Evolutionary conservation across 2,888 invertebrate genomes (phyloP).

Genomic region (Dermolepida albohirtum): DNA sequence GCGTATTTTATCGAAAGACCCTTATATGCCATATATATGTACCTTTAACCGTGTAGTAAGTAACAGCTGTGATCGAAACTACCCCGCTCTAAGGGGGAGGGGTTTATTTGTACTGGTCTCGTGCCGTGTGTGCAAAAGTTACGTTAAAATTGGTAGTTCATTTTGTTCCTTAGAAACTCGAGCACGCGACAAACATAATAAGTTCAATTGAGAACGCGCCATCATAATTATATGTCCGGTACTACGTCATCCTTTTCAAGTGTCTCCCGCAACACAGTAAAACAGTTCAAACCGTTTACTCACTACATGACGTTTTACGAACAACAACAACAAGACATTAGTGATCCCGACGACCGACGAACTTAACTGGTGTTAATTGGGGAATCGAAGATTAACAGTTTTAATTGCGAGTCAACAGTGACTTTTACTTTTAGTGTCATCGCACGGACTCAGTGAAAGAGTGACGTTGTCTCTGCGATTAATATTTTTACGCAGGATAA

Average conservation of each 20-base stretch:
- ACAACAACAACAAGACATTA: conserved; percentile 24
- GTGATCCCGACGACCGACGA: conserved; percentile 30
- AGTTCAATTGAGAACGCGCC: conserved; percentile 53
- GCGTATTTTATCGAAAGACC: conserved; percentile 48
- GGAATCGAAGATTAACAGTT: conserved; percentile 39
- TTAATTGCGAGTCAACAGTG: conserved; percentile 31
- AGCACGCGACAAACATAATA: conserved; percentile 60
- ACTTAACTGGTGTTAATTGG: conserved; percentile 39
- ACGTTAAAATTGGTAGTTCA: conserved; percentile 58
- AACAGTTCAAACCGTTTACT: conserved; percentile 16
- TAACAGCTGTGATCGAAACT: conserved; percentile 64
- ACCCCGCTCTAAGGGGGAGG: conserved; percentile 63
- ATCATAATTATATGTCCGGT: conserved; percentile 56
- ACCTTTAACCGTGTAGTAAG: conserved; percentile 32
- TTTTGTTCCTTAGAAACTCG: conserved; percentile 57
- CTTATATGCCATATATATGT: conserved; percentile 44
- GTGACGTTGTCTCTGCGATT: conserved; percentile 4
- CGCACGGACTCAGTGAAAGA: conserved; percentile 15
- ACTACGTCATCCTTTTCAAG: conserved; percentile 46
- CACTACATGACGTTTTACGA: conserved; percentile 34
- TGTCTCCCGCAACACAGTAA: conserved; percentile 20
- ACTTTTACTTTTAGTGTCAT: conserved; percentile 38
- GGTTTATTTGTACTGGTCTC: conserved; percentile 63
- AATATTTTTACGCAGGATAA: conserved; percentile 23
- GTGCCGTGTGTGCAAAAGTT: conserved; percentile 63